phyloP scores from a whole-genome alignment of 2,888 invertebrate genomes.

The Netelia inedita region DNA sequence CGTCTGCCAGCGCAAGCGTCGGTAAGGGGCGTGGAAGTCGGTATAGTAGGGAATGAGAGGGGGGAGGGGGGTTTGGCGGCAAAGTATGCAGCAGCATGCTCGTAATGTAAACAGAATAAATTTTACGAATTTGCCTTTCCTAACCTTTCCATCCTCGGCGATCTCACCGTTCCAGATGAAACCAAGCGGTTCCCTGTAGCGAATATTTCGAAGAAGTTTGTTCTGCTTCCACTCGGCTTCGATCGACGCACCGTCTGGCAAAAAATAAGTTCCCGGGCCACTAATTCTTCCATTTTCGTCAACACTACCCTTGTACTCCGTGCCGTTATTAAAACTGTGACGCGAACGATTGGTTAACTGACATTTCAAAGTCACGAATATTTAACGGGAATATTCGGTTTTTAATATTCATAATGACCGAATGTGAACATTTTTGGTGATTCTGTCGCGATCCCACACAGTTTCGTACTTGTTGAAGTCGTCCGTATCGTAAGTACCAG shows the following conservation, averaged over 20 bases:
- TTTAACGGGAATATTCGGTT: not conserved
- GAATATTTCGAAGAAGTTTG: slow-evolving; percentile 85
- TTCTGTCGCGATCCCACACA: slow-evolving; percentile 87
- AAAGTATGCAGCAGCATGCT: not conserved
- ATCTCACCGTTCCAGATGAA: slow-evolving; percentile 86
- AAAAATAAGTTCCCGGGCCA: slow-evolving; percentile 86
- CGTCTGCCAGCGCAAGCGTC: too few species aligned
- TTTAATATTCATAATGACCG: slow-evolving; percentile 47
- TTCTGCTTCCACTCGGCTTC: slow-evolving; percentile 86
- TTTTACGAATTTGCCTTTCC: slow-evolving; percentile 6
- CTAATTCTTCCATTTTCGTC: slow-evolving; percentile 85
- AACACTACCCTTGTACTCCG: slow-evolving; percentile 86
- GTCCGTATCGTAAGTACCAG: slow-evolving; percentile 87
- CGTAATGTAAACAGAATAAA: not conserved
- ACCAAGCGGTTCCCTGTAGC: slow-evolving; percentile 86
- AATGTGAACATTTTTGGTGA: slow-evolving; percentile 79
- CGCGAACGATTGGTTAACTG: not conserved
- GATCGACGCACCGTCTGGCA: slow-evolving; percentile 86
- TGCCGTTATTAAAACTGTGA: slow-evolving; percentile 85
- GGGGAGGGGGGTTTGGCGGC: too few species aligned
- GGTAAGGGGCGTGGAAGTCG: too few species aligned
- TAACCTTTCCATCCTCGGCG: slow-evolving; percentile 75
- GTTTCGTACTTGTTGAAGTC: slow-evolving; percentile 88
- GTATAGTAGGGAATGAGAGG: too few species aligned
- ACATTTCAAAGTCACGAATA: not conserved